A percentile compares a stretch with the other conserved stretches of the same genome.
phyloP scores from a whole-genome alignment of 2,113 vertebrate species.

The Noctilio leporinus region DNA sequence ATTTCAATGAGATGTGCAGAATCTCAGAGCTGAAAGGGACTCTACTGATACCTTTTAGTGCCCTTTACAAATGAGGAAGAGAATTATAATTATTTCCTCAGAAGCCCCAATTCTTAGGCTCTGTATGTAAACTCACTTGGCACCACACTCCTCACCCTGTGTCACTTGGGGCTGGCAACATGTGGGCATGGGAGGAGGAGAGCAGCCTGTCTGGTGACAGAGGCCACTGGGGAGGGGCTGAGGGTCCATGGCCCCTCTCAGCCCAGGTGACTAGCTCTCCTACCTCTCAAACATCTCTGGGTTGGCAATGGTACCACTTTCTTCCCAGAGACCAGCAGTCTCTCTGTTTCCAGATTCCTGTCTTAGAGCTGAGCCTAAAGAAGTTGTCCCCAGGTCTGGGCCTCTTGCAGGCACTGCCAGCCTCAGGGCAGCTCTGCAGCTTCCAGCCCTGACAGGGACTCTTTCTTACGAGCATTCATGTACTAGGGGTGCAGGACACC shows the following conservation, averaged over 20 bases:
- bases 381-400: slow-evolving; percentile 55
- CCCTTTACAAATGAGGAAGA: neutral
- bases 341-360: neutral
- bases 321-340: neutral
- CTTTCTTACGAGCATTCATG: slow-evolving; percentile 59
- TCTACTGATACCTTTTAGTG: neutral
- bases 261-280: neutral
- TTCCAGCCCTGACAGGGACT: slow-evolving; percentile 65
- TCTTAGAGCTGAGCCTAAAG: neutral
- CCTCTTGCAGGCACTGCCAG: slow-evolving; percentile 57
- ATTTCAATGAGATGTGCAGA: neutral
- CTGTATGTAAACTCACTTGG: neutral
- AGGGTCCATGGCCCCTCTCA: neutral
- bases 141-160: neutral
- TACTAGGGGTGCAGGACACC: neutral
- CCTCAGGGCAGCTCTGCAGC: slow-evolving; percentile 26
- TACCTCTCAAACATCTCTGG: neutral
- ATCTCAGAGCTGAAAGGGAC: neutral
- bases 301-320: neutral
- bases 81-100: neutral
- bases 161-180: neutral
- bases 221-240: neutral
- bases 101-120: neutral
- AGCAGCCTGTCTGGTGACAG: neutral
- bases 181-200: neutral